Evolutionary conservation across 1,140 invertebrate species (phyloP).

Genomic region (Cotesia glomerata): DNA sequence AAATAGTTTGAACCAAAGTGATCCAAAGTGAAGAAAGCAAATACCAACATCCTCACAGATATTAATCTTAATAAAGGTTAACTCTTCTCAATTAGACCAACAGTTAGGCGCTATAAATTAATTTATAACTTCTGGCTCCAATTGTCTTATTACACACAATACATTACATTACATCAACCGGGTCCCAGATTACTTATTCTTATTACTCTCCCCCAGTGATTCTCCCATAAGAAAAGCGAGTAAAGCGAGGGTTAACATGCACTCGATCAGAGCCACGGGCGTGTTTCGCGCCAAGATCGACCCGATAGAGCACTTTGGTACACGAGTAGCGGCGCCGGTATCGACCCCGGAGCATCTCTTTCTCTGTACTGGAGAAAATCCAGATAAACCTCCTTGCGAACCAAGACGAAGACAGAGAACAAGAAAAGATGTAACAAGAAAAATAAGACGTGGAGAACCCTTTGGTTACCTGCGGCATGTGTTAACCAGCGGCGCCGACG

Average conservation of each 20-base stretch:
- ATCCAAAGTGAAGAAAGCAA: neutral
- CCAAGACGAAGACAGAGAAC: constrained; percentile 18
- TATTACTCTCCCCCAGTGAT: too few relatives aligned
- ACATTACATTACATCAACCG: too few relatives aligned
- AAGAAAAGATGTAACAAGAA: neutral
- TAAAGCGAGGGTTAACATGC: constrained; percentile 2
- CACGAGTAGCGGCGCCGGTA: constrained; percentile 45
- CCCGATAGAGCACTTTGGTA: constrained; percentile 35
- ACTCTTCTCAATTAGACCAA: constrained; percentile 11
- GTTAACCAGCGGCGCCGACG: constrained; percentile 42
- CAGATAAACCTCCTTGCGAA: neutral
- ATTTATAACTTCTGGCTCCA: constrained; percentile 13
- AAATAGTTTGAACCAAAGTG: neutral
- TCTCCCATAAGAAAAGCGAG: neutral
- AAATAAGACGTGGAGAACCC: constrained; percentile 9
- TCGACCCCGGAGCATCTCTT: constrained; percentile 27
- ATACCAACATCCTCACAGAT: neutral
- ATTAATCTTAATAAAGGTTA: constrained; percentile 39
- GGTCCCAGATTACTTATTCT: too few relatives aligned
- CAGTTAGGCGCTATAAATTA: constrained; percentile 40
- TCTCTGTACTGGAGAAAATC: neutral
- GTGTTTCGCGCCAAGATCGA: constrained; percentile 37
- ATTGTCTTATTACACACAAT: neutral
- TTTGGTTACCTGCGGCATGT: constrained; percentile 32
- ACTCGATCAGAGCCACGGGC: constrained; percentile 13